phyloP scores from a whole-genome alignment of 2,113 vertebrate genomes.

The Varanus komodoensis region DNA sequence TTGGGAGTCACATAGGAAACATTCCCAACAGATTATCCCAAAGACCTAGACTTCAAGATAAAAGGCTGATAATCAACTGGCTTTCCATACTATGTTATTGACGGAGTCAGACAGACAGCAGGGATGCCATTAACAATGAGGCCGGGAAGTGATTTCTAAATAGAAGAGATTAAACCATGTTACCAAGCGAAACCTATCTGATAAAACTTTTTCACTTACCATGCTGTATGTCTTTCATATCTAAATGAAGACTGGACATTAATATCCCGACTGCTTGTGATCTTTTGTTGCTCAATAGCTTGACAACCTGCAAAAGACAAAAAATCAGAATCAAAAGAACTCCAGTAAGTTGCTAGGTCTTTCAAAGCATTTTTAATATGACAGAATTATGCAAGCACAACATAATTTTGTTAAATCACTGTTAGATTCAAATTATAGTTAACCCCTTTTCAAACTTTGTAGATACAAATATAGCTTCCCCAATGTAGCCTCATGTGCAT shows the following conservation, averaged over 20 bases:
- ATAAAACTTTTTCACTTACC: slow-evolving; percentile 80
- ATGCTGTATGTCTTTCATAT: slow-evolving; percentile 97
- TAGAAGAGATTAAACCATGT: slow-evolving; percentile 3
- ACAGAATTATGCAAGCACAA: slow-evolving; percentile 28
- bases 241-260: slow-evolving; percentile 97
- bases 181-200: neutral
- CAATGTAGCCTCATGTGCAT: slow-evolving; percentile 11
- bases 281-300: slow-evolving; percentile 96
- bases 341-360: slow-evolving; percentile 15
- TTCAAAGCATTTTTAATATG: slow-evolving; percentile 1
- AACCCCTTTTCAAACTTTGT: neutral
- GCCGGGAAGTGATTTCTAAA: neutral
- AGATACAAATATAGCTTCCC: neutral
- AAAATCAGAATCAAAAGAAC: slow-evolving; percentile 20
- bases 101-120: neutral
- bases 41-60: neutral
- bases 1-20: neutral
- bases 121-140: neutral
- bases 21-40: neutral
- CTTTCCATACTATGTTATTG: neutral
- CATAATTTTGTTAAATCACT: slow-evolving; percentile 2
- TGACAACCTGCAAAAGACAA: slow-evolving; percentile 86
- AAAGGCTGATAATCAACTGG: neutral
- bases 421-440: neutral
- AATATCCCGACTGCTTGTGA: slow-evolving; percentile 98